phyloP scores from a whole-genome alignment of 2,888 invertebrate species.

The Lutraria lutraria region DNA sequence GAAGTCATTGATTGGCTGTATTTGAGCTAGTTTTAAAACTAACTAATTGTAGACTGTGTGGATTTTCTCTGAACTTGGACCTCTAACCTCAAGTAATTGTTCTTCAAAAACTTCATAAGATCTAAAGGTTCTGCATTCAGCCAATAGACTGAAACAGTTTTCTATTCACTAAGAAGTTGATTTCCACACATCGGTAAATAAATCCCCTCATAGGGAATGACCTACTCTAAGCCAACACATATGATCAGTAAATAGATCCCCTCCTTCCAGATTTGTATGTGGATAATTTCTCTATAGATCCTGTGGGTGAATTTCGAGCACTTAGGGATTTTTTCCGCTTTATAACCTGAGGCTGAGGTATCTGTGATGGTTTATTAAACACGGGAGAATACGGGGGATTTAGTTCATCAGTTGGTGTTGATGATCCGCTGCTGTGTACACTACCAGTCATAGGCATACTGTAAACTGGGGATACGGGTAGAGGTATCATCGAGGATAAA shows the following conservation, averaged over 20 bases:
- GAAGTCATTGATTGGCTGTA: too few relatives aligned
- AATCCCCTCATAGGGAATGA: too few relatives aligned
- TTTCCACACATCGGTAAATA: conserved; percentile 23
- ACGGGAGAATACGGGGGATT: conserved; percentile 40
- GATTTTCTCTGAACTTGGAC: too few relatives aligned
- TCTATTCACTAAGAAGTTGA: too few relatives aligned
- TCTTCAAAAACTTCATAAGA: too few relatives aligned
- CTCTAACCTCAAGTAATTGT: too few relatives aligned
- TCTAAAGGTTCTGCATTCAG: too few relatives aligned
- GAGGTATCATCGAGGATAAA: conserved; percentile 60
- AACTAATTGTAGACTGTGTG: too few relatives aligned
- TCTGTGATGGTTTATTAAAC: conserved; percentile 42
- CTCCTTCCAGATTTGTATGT: conserved; percentile 19
- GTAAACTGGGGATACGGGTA: conserved; percentile 60
- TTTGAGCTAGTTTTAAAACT: too few relatives aligned
- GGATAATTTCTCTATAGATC: conserved; percentile 35
- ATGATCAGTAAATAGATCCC: conserved; percentile 43
- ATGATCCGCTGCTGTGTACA: conserved; percentile 43
- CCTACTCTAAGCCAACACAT: too few relatives aligned
- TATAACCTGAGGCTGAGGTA: not conserved
- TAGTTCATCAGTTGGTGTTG: conserved; percentile 64
- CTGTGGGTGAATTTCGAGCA: conserved; percentile 41
- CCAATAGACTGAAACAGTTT: too few relatives aligned
- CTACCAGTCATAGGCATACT: conserved; percentile 48
- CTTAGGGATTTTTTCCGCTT: conserved; percentile 39